Evolutionary conservation across 2,113 vertebrate genomes (phyloP).

Genomic region (Pygoscelis adeliae): DNA sequence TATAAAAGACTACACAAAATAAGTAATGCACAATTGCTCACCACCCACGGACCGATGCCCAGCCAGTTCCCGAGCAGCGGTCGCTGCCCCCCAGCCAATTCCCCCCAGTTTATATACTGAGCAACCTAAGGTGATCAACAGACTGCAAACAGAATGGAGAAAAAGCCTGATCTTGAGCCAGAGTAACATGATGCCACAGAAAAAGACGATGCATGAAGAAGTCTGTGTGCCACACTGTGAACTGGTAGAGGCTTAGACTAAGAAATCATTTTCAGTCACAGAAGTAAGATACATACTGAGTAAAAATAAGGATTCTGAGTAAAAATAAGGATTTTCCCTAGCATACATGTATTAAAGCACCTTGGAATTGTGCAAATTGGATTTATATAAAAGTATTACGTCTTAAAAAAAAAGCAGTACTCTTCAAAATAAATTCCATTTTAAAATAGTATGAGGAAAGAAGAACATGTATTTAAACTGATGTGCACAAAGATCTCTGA

Average conservation of each 20-base stretch:
- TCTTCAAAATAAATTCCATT: background rate
- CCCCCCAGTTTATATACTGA: too few species aligned
- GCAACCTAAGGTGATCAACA: background rate
- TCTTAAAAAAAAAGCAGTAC: background rate
- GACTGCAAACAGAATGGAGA: background rate
- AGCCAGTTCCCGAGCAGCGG: too few species aligned
- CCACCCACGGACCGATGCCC: too few species aligned
- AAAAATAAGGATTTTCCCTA: background rate
- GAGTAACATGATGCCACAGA: background rate
- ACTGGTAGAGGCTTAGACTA: background rate
- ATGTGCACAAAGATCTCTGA: background rate
- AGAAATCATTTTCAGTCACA: background rate
- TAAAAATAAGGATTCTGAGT: background rate
- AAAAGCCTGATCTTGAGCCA: background rate
- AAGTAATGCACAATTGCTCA: too few species aligned
- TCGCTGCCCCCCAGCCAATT: too few species aligned
- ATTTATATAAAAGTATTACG: background rate
- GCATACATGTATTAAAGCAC: background rate
- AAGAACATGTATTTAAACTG: background rate
- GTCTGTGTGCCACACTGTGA: rapidly evolving
- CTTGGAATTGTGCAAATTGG: background rate
- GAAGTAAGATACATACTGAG: background rate
- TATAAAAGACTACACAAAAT: too few species aligned
- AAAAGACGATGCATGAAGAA: background rate
- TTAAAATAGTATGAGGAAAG: background rate